Conservation (phyloP, 2,797 vertebrate genomes). For the Neosilurus hyrtlii region DNA sequence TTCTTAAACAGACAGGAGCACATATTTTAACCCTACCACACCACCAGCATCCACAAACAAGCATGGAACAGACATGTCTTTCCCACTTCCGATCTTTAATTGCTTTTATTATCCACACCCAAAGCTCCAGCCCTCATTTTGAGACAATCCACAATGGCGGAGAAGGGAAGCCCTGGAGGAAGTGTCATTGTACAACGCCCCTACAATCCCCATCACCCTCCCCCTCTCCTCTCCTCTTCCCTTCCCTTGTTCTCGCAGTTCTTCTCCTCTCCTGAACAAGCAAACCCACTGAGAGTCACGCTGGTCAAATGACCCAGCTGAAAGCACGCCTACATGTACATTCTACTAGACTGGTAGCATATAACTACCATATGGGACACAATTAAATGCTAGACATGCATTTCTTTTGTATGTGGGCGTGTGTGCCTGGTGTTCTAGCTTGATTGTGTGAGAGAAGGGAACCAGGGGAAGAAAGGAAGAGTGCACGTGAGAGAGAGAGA, state of each 20-base stretch:
- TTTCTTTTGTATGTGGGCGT: conserved; percentile 18
- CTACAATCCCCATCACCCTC: conserved; percentile 35
- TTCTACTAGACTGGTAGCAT: conserved; percentile 29
- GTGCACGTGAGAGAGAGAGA: conserved; percentile 1
- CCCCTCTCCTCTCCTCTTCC: conserved; percentile 9
- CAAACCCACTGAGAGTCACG: conserved; percentile 37
- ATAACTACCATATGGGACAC: conserved; percentile 23
- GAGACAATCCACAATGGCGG: conserved; percentile 39
- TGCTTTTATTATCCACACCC: conserved; percentile 9
- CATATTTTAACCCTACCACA: conserved; percentile 34
- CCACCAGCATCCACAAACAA: conserved; percentile 9
- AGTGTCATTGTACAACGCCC: conserved; percentile 51
- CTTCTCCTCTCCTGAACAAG: conserved; percentile 46
- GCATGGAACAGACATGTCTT: not conserved
- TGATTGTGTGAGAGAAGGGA: conserved; percentile 23
- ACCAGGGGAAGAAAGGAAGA: conserved; percentile 24
- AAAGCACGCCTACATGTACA: conserved; percentile 41
- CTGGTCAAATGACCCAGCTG: conserved; percentile 44
- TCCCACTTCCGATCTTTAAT: conserved; percentile 19
- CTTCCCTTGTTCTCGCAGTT: conserved; percentile 34
- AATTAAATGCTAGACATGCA: conserved; percentile 39
- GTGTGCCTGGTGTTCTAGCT: conserved; percentile 7
- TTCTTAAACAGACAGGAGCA: conserved; percentile 46
- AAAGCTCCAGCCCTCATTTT: conserved; percentile 30
- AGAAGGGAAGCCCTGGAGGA: conserved; percentile 56